Base-by-base conservation (phyloP, 2,797 vertebrate genomes). In the Hypotaenidia okinawae region DNA sequence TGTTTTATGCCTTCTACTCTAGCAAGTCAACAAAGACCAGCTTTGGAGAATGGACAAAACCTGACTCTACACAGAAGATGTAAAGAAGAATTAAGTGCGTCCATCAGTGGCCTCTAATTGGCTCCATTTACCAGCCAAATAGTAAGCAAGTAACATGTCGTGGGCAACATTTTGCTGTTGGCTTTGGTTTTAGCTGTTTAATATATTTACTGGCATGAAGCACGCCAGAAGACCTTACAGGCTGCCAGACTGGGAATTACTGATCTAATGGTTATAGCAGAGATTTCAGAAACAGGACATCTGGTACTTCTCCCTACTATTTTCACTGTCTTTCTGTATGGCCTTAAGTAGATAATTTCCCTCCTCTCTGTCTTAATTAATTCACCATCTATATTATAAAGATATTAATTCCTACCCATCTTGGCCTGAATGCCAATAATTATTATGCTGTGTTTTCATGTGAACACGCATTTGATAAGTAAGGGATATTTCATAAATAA, bases 301-400 rank as follows among this genome's bases (percentile, higher is more conserved):
- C 91, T 96, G 85, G 19, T 79, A 52, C 74, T 91, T 86, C 85
- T 81, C 94, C 79, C 55, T 82, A 61, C 49, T 86, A 12, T 55
- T 89, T 94, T 70, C 77, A 59, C 74, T 91, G 89, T 75, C 72
- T 93, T 95, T 93, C 45, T 67, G 2, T 64, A 54, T 92, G 87
- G 95, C 54, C 84, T 96, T 92, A 94, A 79, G 72, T 17, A 90
- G 81, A 75, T 67, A 16, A 92, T 75, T 93, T 95, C 66, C 68
- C 45, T 95, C 54, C 39, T 87, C 47, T 86, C 55, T 93, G 41
- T 93, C 63, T 95, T 93, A 91, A 88, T 90, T 96, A 97, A 89
- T 70, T 66, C 57, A 70, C 80, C 57, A 81, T 62, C 67, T 78
- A 57, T 87, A 82, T 89, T 94, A 93, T 74, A 90, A 95, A 93